Percentiles rank a stretch among this genome's conserved stretches.
Conservation (phyloP, 2,113 vertebrate genomes). For the Mungos mungo region DNA sequence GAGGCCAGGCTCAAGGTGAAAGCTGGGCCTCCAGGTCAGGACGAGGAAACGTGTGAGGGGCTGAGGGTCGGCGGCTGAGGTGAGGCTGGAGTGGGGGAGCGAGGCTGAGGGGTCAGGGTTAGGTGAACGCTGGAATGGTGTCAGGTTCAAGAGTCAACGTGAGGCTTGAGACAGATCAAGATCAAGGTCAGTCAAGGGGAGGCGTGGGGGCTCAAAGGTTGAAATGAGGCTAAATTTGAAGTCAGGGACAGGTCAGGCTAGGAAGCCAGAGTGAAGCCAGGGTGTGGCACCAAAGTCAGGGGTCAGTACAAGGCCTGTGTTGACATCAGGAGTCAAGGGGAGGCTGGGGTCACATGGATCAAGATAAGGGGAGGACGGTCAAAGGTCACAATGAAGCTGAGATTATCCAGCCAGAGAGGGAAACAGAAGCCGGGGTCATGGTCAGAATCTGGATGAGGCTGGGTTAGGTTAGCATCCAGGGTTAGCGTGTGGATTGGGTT, state of each 20-base stretch:
- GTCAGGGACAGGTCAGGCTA: too few relatives aligned
- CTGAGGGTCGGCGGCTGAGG: background rate
- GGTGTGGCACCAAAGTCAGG: background rate
- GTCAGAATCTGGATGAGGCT: background rate
- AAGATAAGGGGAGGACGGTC: background rate
- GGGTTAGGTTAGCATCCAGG: background rate
- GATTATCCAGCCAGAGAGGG: background rate
- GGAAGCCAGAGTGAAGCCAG: background rate
- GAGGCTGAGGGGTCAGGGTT: too few relatives aligned
- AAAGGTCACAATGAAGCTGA: background rate
- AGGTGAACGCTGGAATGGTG: background rate
- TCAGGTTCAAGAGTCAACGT: background rate
- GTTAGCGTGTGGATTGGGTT: accelerated
- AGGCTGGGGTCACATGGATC: background rate
- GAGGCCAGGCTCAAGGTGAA: background rate
- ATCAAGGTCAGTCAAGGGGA: background rate
- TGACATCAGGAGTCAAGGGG: background rate
- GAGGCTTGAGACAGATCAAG: background rate
- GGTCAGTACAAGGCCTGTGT: background rate
- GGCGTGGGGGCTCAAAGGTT: background rate
- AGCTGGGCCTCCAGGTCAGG: background rate
- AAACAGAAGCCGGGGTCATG: background rate
- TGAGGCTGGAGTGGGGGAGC: background rate
- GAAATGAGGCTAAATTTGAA: background rate
- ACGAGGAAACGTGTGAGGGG: background rate